phyloP scores from a whole-genome alignment of 2,888 invertebrate genomes.

The Boloria selene region DNA sequence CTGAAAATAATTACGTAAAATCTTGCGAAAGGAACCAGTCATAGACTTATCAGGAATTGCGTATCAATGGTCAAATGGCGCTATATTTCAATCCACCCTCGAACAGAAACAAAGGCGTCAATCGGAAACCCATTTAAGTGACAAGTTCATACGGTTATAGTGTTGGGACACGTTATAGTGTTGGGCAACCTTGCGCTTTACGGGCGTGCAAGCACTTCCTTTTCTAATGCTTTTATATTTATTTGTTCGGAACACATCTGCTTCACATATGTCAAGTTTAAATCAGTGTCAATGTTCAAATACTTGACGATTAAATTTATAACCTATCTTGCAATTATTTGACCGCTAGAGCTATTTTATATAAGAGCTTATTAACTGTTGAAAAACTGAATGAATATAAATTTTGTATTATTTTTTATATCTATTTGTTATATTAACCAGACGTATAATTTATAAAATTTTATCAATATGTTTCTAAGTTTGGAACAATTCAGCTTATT shows the following conservation, averaged over 20 bases:
- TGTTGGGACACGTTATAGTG: slow-evolving; percentile 40
- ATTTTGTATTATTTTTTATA: no score
- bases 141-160: slow-evolving; percentile 45
- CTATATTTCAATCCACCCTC: slow-evolving; percentile 43
- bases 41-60: slow-evolving; percentile 3
- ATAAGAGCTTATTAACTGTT: no score
- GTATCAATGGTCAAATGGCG: slow-evolving; percentile 29
- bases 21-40: neutral
- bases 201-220: slow-evolving; percentile 33
- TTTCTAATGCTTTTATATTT: slow-evolving; percentile 18
- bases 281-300: neutral
- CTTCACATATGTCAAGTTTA: neutral
- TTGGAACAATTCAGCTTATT: no score
- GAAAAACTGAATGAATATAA: no score
- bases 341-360: no score
- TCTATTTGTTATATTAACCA: no score
- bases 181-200: slow-evolving; percentile 39
- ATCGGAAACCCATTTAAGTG: slow-evolving; percentile 66
- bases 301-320: neutral
- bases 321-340: no score
- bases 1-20: neutral
- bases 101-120: slow-evolving; percentile 48
- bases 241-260: slow-evolving; percentile 11
- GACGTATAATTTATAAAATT: no score
- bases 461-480: no score